Conservation (phyloP, 2,113 vertebrate genomes). For the Brachyhypopomus gauderio region DNA sequence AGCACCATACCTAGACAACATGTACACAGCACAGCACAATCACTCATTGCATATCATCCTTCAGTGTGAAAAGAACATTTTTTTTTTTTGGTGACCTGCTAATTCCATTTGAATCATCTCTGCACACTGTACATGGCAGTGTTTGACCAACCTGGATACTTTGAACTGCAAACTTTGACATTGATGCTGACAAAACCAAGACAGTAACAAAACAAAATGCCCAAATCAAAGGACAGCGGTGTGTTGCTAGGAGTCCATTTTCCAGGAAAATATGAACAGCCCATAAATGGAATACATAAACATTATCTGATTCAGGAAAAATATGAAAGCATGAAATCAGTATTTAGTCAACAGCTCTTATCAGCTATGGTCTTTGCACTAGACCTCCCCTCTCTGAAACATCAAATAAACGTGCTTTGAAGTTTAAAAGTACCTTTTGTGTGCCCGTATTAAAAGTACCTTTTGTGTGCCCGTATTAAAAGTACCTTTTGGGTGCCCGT, state of each 20-base stretch:
- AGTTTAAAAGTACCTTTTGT: constrained; percentile 82
- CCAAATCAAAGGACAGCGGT: neutral
- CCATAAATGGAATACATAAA: neutral
- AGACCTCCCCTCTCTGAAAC: constrained; percentile 39
- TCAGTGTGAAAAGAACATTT: neutral
- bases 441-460: too few relatives aligned
- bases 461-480: constrained; percentile 81
- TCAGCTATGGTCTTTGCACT: constrained; percentile 64
- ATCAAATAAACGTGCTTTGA: too few relatives aligned
- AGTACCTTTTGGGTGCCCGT: too few relatives aligned
- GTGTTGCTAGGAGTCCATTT: neutral
- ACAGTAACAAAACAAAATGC: neutral
- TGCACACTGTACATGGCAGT: neutral
- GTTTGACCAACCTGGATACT: neutral
- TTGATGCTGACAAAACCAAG: neutral
- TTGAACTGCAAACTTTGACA: neutral
- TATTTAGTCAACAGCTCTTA: constrained; percentile 59
- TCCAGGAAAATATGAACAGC: too few relatives aligned
- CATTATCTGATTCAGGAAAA: neutral
- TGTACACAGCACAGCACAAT: constrained; percentile 41
- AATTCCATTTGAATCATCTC: neutral
- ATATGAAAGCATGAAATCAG: constrained; percentile 8
- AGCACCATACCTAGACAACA: constrained; percentile 78
- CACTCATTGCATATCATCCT: neutral
- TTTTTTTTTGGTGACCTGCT: neutral